A percentile compares a stretch with the other conserved stretches of the same genome.
These are phyloP conservation scores for Scaptomyza tumidula DNA, from an alignment of 2,888 invertebrate species.

Conservation along the genomic window DNA sequence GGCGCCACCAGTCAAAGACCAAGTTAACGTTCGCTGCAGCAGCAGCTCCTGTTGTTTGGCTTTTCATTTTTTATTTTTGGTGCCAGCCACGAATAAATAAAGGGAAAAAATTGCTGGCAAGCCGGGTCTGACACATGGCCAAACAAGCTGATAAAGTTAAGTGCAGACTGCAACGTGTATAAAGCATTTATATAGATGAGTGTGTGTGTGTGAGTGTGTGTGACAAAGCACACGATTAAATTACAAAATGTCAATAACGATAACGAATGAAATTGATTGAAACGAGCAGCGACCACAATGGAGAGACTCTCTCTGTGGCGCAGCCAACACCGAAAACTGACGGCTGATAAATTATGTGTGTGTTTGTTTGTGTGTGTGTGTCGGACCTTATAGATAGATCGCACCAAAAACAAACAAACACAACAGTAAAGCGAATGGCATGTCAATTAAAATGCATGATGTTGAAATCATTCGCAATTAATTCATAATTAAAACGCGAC, in stretches of 20 bases:
- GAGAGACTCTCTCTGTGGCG: neutral
- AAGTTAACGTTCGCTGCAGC: constrained; percentile 14
- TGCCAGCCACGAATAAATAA: constrained; percentile 44
- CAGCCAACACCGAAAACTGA: constrained; percentile 7
- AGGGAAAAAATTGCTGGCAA: constrained; percentile 32
- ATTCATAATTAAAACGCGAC: constrained; percentile 79
- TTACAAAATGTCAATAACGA: constrained; percentile 80
- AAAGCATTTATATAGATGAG: neutral
- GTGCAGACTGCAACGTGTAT: constrained; percentile 56
- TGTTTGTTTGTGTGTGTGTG: constrained; percentile 20
- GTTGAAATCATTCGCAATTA: constrained; percentile 80
- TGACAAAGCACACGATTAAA: constrained; percentile 79
- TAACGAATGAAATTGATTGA: constrained; percentile 79
- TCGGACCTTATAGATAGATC: constrained; percentile 55
- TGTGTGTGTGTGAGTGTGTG: constrained; percentile 17
- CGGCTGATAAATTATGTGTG: constrained; percentile 66
- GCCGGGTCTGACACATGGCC: constrained; percentile 52
- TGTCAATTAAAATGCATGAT: constrained; percentile 80
- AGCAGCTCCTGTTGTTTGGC: constrained; percentile 23
- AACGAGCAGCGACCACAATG: constrained; percentile 72
- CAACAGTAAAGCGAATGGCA: constrained; percentile 51
- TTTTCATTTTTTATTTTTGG: constrained; percentile 38
- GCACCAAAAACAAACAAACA: constrained; percentile 7
- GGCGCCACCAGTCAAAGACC: constrained; percentile 20
- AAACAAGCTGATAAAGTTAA: constrained; percentile 75